Evolutionary conservation across 2,113 vertebrate species (phyloP).

Genomic region (Ictalurus punctatus): DNA sequence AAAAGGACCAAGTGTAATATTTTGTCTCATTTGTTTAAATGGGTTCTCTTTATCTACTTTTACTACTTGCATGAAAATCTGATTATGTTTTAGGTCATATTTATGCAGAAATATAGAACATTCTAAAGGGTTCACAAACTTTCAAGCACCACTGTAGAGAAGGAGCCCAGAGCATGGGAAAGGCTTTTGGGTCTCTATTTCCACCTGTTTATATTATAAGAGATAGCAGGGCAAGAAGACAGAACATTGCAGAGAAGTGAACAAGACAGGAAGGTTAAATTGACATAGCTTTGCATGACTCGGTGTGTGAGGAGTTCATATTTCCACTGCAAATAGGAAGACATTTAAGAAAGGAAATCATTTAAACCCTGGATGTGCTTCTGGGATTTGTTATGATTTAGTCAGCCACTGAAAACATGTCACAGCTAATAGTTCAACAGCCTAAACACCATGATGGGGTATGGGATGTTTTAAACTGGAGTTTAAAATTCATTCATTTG

Average conservation of each 20-base stretch:
- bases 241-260: neutral
- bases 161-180: neutral
- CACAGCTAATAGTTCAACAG: neutral
- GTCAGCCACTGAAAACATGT: slow-evolving; percentile 40
- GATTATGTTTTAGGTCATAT: too few relatives aligned
- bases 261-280: neutral
- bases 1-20: too few relatives aligned
- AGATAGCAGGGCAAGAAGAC: neutral
- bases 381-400: slow-evolving; percentile 48
- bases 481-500: neutral
- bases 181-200: neutral
- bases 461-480: neutral
- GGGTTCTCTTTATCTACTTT: too few relatives aligned
- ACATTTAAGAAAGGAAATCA: slow-evolving; percentile 11
- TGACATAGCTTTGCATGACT: slow-evolving; percentile 8
- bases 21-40: too few relatives aligned
- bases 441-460: neutral
- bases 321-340: slow-evolving; percentile 23
- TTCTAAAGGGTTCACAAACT: too few relatives aligned
- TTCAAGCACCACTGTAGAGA: neutral
- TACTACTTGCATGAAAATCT: too few relatives aligned
- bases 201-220: neutral
- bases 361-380: slow-evolving; percentile 16
- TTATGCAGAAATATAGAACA: too few relatives aligned
- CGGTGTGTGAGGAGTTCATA: neutral